Evolutionary conservation across 2,113 vertebrate genomes (phyloP).

Genomic region (Blennius ocellaris): DNA sequence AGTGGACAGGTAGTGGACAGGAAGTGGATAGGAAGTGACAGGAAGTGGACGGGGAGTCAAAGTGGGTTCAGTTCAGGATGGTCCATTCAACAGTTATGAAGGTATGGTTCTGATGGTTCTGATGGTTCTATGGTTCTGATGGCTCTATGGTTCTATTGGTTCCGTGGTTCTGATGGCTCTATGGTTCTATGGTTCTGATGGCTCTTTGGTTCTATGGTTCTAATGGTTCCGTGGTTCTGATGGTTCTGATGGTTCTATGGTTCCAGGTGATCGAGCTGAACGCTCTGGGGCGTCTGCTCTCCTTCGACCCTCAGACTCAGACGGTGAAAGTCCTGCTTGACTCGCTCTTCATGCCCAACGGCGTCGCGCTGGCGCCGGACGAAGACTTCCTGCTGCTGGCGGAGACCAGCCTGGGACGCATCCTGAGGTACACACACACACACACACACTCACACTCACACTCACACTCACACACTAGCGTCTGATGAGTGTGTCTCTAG

Average conservation of each 20-base stretch:
- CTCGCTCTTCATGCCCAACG: conserved; percentile 82
- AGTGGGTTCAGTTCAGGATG: no score
- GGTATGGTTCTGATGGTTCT: no score
- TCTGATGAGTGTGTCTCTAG: conserved; percentile 36
- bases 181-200: no score
- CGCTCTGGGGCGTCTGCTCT: conserved; percentile 72
- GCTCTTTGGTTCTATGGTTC: neutral
- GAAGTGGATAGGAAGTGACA: no score
- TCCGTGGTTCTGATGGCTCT: no score
- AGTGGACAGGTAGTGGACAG: no score
- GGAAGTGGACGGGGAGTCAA: no score
- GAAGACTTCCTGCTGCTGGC: conserved; percentile 79
- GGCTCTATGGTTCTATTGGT: no score
- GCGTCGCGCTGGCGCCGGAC: conserved; percentile 74
- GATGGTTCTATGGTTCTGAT: no score
- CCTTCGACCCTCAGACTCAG: conserved; percentile 66
- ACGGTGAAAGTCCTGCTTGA: conserved; percentile 67
- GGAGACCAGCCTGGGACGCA: conserved; percentile 80
- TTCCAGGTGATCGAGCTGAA: conserved; percentile 82
- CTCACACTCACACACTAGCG: neutral
- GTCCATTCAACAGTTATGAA: no score
- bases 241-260: no score
- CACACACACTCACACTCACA: neutral
- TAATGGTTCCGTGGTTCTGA: neutral
- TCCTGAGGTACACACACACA: conserved; percentile 55